phyloP scores from a whole-genome alignment of 2,797 vertebrate species.

The Alosa sapidissima region DNA sequence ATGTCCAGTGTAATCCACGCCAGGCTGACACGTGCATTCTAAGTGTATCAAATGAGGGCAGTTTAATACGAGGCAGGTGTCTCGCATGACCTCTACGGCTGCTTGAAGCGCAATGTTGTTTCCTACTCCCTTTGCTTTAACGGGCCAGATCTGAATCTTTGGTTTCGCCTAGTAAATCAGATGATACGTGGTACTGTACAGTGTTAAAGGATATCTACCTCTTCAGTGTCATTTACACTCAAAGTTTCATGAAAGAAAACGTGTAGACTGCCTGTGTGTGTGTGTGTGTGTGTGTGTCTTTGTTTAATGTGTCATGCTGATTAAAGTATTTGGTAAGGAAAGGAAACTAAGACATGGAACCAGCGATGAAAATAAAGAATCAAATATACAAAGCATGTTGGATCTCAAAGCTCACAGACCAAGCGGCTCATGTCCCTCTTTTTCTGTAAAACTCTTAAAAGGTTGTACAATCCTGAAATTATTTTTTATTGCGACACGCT shows the following conservation, averaged over 20 bases:
- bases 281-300: not conserved
- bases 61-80: constrained; percentile 9
- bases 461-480: constrained; percentile 40
- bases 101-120: not conserved
- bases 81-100: constrained; percentile 6
- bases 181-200: too few species aligned
- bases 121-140: not conserved
- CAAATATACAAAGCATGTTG: not conserved
- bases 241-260: not conserved
- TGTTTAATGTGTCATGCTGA: not conserved
- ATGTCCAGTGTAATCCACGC: not conserved
- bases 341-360: not conserved
- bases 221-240: not conserved
- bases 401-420: not conserved
- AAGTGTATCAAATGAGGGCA: not conserved
- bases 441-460: not conserved
- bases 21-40: not conserved
- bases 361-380: not conserved
- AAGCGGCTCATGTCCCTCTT: not conserved
- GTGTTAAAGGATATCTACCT: not conserved
- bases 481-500: constrained; percentile 41
- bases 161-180: not conserved
- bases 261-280: not conserved
- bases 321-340: not conserved
- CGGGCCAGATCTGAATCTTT: not conserved